phyloP scores from a whole-genome alignment of 2,888 invertebrate genomes.

The Nematopogon swammerdamellus region DNA sequence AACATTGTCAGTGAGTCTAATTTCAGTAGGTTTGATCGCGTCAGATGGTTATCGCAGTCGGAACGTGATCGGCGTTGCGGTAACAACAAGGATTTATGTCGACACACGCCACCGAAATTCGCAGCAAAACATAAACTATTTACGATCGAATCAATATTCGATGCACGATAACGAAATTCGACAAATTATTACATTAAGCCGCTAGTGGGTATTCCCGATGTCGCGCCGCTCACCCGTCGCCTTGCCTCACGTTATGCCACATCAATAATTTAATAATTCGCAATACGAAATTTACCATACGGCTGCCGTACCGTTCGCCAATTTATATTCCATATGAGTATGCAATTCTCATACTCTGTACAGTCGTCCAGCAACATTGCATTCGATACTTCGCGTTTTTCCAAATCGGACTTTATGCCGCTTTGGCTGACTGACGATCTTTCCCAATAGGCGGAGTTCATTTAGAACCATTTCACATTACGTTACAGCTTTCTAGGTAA shows the following conservation, averaged over 20 bases:
- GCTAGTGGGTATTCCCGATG: slow-evolving; percentile 55
- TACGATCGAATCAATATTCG: slow-evolving; percentile 54
- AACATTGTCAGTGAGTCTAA: too few species aligned
- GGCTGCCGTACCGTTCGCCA: slow-evolving; percentile 51
- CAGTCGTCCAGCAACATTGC: too few species aligned
- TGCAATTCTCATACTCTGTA: slow-evolving; percentile 49
- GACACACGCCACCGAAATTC: slow-evolving; percentile 28
- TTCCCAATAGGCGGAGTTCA: slow-evolving; percentile 16
- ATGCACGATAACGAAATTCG: slow-evolving; percentile 56
- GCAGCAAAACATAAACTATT: slow-evolving; percentile 53
- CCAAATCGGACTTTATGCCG: too few species aligned
- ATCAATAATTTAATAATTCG: slow-evolving; percentile 59
- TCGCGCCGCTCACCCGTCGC: slow-evolving; percentile 47
- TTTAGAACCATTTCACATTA: slow-evolving; percentile 46
- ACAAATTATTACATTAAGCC: slow-evolving; percentile 57
- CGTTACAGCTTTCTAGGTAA: slow-evolving; percentile 49
- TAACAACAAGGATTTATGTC: neutral
- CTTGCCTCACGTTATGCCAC: slow-evolving; percentile 43
- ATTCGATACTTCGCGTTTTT: too few species aligned
- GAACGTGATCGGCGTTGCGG: neutral
- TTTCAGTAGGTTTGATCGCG: too few species aligned
- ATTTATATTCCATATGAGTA: slow-evolving; percentile 55
- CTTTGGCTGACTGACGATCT: too few species aligned
- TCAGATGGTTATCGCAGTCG: too few species aligned
- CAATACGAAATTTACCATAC: slow-evolving; percentile 56